Evolutionary conservation across 2,888 invertebrate genomes (phyloP).

Genomic region (Sinodicranocentrus sp.): DNA sequence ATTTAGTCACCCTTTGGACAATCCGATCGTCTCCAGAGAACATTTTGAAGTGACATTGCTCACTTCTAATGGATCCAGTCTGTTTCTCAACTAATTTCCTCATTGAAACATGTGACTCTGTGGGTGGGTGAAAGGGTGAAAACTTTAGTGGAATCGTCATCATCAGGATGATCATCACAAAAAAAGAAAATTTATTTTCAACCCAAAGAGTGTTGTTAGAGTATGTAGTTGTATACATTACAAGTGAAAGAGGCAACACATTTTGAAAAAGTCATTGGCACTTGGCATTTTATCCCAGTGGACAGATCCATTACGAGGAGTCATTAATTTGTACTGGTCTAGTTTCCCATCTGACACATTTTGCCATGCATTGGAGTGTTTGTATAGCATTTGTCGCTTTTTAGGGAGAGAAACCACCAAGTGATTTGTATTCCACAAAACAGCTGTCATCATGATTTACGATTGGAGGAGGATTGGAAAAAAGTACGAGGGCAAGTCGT

Average conservation of each 20-base stretch:
- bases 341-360: conserved; percentile 46
- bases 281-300: conserved; percentile 43
- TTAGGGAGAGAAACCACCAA: conserved; percentile 58
- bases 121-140: too few relatives aligned
- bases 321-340: conserved; percentile 61
- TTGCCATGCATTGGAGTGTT: background rate
- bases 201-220: too few relatives aligned
- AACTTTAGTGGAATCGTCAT: too few relatives aligned
- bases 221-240: too few relatives aligned
- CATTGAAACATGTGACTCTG: too few relatives aligned
- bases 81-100: too few relatives aligned
- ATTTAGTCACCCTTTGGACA: too few relatives aligned
- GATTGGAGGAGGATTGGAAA: conserved; percentile 53
- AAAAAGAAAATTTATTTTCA: too few relatives aligned
- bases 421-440: conserved; percentile 73
- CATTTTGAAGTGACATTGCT: too few relatives aligned
- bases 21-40: too few relatives aligned
- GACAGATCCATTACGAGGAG: conserved; percentile 61
- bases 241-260: too few relatives aligned
- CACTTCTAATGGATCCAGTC: background rate
- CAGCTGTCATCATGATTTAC: conserved; percentile 74
- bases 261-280: conserved; percentile 44
- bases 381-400: conserved; percentile 50
- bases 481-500: conserved; percentile 22
- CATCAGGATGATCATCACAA: too few relatives aligned